A percentile compares a stretch with the other conserved stretches of the same genome.
Evolutionary conservation across 2,888 invertebrate genomes (phyloP).

Genomic region (Pseudanteris insignis): DNA sequence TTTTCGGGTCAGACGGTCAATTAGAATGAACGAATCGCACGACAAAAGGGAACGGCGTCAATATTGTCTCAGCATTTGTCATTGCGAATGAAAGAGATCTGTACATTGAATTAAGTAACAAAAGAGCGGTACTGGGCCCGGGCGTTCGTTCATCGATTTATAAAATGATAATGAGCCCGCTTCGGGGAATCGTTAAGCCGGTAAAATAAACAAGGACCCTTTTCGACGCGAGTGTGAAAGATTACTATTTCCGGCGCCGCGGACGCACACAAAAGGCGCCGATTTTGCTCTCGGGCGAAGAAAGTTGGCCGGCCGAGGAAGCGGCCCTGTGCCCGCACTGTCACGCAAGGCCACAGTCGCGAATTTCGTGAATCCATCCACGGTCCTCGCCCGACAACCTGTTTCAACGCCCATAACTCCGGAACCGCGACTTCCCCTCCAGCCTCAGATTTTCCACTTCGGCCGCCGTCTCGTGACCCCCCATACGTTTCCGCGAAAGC

Average conservation of each 20-base stretch:
- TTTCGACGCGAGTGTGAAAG: slow-evolving; percentile 30
- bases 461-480: neutral
- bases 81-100: slow-evolving; percentile 22
- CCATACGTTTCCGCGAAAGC: slow-evolving; percentile 10
- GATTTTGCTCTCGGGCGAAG: slow-evolving; percentile 14
- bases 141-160: slow-evolving; percentile 38
- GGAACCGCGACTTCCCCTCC: neutral
- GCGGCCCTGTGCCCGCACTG: no score
- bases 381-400: slow-evolving; percentile 7
- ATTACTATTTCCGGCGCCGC: slow-evolving; percentile 35
- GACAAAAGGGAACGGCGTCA: slow-evolving; percentile 23
- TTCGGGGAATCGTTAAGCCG: slow-evolving; percentile 35
- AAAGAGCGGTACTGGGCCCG: slow-evolving; percentile 20
- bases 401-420: slow-evolving; percentile 7
- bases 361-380: slow-evolving; percentile 8
- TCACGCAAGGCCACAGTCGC: slow-evolving; percentile 22
- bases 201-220: slow-evolving; percentile 28
- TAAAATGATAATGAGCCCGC: slow-evolving; percentile 36
- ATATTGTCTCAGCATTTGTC: slow-evolving; percentile 38
- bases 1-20: no score
- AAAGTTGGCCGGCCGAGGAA: slow-evolving; percentile 24
- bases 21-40: slow-evolving; percentile 24
- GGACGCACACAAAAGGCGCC: slow-evolving; percentile 24
- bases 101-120: slow-evolving; percentile 38
- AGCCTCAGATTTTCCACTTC: slow-evolving; percentile 12